Evolutionary conservation across 1,140 invertebrate genomes (phyloP), one percentile per base, ranked within the genome.

Genomic region (Pseudomyrmex gracilis): DNA sequence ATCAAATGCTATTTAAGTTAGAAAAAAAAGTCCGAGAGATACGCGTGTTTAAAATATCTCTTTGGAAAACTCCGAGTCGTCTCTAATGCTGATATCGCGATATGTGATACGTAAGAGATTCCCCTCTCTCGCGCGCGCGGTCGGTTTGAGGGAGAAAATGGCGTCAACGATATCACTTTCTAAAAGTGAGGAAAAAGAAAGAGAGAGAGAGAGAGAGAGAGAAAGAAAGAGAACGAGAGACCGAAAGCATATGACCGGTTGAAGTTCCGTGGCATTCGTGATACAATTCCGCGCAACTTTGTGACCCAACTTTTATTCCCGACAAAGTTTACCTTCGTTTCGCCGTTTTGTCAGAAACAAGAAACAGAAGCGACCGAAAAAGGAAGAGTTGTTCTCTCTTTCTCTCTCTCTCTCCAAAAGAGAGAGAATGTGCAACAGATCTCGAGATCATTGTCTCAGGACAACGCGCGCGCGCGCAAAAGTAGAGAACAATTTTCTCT

Each of bases 271-370:
- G 76, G 76, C 45, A 80, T 80, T 80, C 76, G 66, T 80, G 76
- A 80, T 80, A 80, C 76, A 71, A 80, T 80, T 80, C 76, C 76
- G 76, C 66, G 20, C 53, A 80, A 80, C 76, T 80, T 80, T 80
- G 76, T 80, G 76, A 80, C 76, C 76, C 53, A 80, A 80, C 76
- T 80, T 80, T 80, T 80, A 80, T 80, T 71, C 76, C 68, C 53
- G 45, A 45, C 64, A 45, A 80, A 80, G 66, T 80, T 80, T 53
- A 80, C 66, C 76, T 80, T 58, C 53, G 76, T 80, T 70, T 58
- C 20, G 34, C 55, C 76, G 43, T 70, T 34, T 80, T 58, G n/a
- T 22, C 45, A 58, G 66, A 71, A 34, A 10, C 20, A 70, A 80
- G 43, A 70, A 80, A 80, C 76, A 70, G 53, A 22, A 57, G 53